Evolutionary conservation across 2,888 invertebrate species (phyloP).

Genomic region (Trachelus troglodyta): DNA sequence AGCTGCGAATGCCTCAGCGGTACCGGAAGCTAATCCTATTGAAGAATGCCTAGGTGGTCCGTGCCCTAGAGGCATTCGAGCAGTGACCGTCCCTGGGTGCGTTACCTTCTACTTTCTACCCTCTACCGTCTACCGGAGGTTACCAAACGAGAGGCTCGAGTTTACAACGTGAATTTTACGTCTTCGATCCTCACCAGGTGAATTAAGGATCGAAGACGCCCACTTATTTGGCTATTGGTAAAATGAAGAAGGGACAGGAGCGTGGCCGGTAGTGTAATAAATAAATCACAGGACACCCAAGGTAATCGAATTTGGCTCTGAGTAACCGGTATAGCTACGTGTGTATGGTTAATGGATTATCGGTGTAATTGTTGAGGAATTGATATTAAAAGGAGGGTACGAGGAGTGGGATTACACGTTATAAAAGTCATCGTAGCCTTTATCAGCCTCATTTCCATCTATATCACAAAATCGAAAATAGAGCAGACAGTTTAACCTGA

Average conservation of each 20-base stretch:
- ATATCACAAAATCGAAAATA: slow-evolving; percentile 53
- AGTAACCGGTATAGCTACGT: neutral
- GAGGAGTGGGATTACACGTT: slow-evolving; percentile 1
- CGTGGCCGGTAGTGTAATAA: neutral
- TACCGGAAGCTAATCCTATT: slow-evolving; percentile 36
- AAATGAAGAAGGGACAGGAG: neutral
- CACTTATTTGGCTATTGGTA: neutral
- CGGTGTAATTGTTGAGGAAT: neutral
- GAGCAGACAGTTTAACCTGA: slow-evolving; percentile 45
- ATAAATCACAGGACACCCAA: neutral
- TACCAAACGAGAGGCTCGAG: slow-evolving; percentile 40
- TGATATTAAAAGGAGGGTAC: neutral
- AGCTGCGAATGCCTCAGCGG: slow-evolving; percentile 42
- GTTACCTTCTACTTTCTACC: slow-evolving; percentile 27
- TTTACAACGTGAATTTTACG: slow-evolving; percentile 47
- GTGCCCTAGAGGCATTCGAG: slow-evolving; percentile 37
- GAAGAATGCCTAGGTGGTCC: slow-evolving; percentile 36
- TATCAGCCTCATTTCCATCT: slow-evolving; percentile 12
- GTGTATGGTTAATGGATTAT: neutral
- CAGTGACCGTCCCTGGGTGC: slow-evolving; percentile 34
- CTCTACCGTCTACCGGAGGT: slow-evolving; percentile 28
- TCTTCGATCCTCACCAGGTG: slow-evolving; percentile 13
- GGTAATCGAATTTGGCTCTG: neutral
- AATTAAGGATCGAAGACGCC: neutral
- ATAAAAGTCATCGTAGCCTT: slow-evolving; percentile 8